Evolutionary conservation across 2,888 invertebrate genomes (phyloP).

Genomic region (Dione juno): DNA sequence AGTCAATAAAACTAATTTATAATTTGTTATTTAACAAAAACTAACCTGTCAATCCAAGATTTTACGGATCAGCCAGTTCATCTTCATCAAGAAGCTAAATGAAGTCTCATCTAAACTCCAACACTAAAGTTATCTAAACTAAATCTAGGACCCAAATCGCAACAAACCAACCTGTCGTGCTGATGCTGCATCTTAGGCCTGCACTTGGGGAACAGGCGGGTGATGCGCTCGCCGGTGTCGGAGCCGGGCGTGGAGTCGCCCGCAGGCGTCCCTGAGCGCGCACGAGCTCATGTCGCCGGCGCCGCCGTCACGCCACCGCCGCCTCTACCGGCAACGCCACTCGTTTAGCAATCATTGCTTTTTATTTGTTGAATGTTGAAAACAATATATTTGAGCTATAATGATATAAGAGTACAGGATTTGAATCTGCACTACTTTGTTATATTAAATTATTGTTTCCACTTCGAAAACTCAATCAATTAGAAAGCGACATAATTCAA

Average conservation of each 20-base stretch:
- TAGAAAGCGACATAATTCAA: too few relatives aligned
- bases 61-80: background rate
- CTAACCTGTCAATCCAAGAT: background rate
- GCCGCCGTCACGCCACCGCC: conserved; percentile 70
- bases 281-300: conserved; percentile 79
- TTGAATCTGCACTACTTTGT: too few relatives aligned
- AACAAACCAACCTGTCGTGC: conserved; percentile 67
- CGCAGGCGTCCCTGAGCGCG: conserved; percentile 77
- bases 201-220: conserved; percentile 94
- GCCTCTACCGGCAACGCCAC: conserved; percentile 59
- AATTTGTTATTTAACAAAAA: background rate
- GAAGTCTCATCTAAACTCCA: too few relatives aligned
- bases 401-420: too few relatives aligned
- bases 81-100: too few relatives aligned
- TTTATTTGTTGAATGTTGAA: too few relatives aligned
- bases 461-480: too few relatives aligned
- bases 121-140: too few relatives aligned
- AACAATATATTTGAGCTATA: too few relatives aligned
- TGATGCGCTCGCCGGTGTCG: conserved; percentile 89
- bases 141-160: background rate
- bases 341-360: conserved; percentile 52
- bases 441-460: too few relatives aligned
- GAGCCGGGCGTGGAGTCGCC: conserved; percentile 81
- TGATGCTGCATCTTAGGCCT: conserved; percentile 86
- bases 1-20: too few relatives aligned